phyloP scores from a whole-genome alignment of 2,888 invertebrate species.

The Gisinianus flammeolus region DNA sequence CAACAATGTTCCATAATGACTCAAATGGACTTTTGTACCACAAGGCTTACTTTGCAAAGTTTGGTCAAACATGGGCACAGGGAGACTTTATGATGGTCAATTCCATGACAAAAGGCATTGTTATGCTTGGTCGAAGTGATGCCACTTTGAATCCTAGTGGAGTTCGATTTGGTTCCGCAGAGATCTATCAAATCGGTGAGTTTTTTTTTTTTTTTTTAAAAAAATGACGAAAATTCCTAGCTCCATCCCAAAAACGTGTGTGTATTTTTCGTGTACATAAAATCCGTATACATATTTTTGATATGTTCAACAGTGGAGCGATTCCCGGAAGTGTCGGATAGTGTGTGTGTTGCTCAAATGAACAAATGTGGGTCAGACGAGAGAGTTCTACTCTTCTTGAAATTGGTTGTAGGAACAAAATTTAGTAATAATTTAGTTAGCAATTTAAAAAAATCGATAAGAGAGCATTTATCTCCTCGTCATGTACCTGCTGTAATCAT shows the following conservation, averaged over 20 bases:
- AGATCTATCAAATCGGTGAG: constrained; percentile 67
- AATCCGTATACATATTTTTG: background rate
- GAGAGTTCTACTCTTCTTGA: constrained; percentile 66
- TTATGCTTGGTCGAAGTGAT: constrained; percentile 68
- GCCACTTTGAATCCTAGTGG: constrained; percentile 68
- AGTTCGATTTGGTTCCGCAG: constrained; percentile 68
- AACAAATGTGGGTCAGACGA: constrained; percentile 64
- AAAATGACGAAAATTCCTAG: background rate
- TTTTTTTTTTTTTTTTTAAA: background rate
- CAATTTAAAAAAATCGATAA: constrained; percentile 62
- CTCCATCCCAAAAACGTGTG: background rate
- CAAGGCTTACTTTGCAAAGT: constrained; percentile 64
- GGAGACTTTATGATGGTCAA: constrained; percentile 66
- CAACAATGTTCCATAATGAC: constrained; percentile 66
- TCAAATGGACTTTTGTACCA: constrained; percentile 63
- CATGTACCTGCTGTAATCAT: constrained; percentile 66
- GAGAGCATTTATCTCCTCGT: constrained; percentile 64
- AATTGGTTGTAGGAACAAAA: constrained; percentile 61
- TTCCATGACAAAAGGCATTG: constrained; percentile 65
- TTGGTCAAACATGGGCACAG: constrained; percentile 66
- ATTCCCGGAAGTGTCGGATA: constrained; percentile 65
- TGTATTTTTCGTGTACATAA: background rate
- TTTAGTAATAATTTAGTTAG: constrained; percentile 62
- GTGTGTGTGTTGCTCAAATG: constrained; percentile 66
- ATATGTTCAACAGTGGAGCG: constrained; percentile 62